A percentile compares a stretch with the other conserved stretches of the same genome.
These are phyloP conservation scores for Pipistrellus pygmaeus DNA, from an alignment of 2,797 vertebrate genomes.

Conservation along the genomic window DNA sequence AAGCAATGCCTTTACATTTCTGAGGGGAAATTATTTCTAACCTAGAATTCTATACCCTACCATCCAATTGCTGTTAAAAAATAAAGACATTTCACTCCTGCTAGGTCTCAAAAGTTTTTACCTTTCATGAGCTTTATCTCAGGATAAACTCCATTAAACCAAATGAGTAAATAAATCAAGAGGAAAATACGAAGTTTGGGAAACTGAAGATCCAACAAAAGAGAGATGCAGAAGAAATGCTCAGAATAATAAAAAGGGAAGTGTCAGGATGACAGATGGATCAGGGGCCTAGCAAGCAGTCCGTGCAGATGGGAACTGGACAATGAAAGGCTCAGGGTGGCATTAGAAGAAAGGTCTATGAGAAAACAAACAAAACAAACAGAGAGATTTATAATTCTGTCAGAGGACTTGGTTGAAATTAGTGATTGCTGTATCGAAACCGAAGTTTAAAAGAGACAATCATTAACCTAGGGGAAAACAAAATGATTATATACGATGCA, in stretches of 20 bases:
- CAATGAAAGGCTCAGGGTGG: background rate
- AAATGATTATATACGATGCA: conserved; percentile 31
- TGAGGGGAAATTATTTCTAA: conserved; percentile 53
- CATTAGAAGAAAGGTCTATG: background rate
- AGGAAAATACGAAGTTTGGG: conserved; percentile 33
- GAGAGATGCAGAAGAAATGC: background rate
- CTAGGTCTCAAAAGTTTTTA: background rate
- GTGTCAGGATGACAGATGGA: background rate
- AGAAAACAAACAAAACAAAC: conserved; percentile 33
- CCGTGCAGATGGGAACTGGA: background rate
- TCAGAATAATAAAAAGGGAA: conserved; percentile 17
- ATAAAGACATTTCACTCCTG: conserved; percentile 13
- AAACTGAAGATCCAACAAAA: background rate
- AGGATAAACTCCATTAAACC: background rate
- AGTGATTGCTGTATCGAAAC: background rate
- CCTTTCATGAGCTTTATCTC: conserved; percentile 33
- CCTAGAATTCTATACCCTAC: conserved; percentile 2
- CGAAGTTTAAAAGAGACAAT: conserved; percentile 18
- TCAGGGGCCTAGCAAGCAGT: background rate
- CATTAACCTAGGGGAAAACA: conserved; percentile 49
- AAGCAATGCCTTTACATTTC: conserved; percentile 19
- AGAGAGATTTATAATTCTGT: background rate
- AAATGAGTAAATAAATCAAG: background rate
- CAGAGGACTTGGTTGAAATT: conserved; percentile 29
- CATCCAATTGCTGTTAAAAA: conserved; percentile 44